Base-by-base conservation (phyloP, 2,113 vertebrate genomes). In the Haliaeetus leucogaster region DNA sequence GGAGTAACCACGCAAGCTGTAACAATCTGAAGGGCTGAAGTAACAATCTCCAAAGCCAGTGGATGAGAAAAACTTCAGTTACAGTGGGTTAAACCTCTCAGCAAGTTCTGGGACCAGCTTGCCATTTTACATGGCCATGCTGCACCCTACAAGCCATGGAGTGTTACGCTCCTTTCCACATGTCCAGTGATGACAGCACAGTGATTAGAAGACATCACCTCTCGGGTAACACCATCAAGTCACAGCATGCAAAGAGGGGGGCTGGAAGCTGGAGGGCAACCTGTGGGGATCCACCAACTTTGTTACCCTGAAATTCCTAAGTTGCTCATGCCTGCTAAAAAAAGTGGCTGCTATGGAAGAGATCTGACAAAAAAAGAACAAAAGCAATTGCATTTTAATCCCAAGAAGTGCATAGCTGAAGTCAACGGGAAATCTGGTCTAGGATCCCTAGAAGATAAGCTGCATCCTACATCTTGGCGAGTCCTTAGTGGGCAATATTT, bases 361-460 rank as follows among this genome's bases (percentile, higher is more conserved):
- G 6, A 32, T 26, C 16, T 58, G 48, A 73, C 19, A 66, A 23
- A 11, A 42, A 65, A 89, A 40, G 6, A 52, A 40, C 4, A 36
- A 59, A 48, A 38, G 9, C 4, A 48, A 59, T n/a, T 73, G 20
- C 26, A 27, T 71, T 82, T 32, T 82, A 56, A 72, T 11, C 20
- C 14, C 4, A 3, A 56, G 7, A 79, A 26, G 0, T 34, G 6
- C 0, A 0, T 8, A 16, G 38, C 1, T 85, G 47, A 90, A 90
- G 25, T 23, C 63, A 50, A 13, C 16, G 34, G 56, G 88, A 90
- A 65, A 90, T 40, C 26, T 50, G 9, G 7, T 36, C n/a, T 71
- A 16, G 50, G n/a, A 83, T 45, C 8, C 29, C 48, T 56, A 66
- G 30, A 91, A 82, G 34, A 61, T 26, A 82, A 91, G 36, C 11